Evolutionary conservation across 2,888 invertebrate genomes (phyloP).

Genomic region (Endotricha flammealis): DNA sequence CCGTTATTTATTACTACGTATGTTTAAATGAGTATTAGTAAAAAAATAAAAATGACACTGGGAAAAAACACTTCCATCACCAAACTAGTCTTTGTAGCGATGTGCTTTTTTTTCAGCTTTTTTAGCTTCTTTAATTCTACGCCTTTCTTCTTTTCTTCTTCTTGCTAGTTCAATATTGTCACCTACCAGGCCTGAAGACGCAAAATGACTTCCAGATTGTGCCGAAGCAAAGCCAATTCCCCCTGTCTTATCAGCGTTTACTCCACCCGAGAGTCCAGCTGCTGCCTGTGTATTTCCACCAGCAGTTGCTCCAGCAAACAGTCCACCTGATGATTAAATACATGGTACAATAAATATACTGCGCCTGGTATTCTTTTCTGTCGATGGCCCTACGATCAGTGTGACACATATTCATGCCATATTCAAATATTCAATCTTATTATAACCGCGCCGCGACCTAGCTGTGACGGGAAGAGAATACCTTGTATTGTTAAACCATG

Average conservation of each 20-base stretch:
- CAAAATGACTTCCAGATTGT: constrained; percentile 49
- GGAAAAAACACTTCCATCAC: constrained; percentile 11
- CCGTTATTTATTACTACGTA: constrained; percentile 4
- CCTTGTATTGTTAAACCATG: no score
- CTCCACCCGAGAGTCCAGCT: constrained; percentile 72
- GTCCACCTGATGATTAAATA: no score
- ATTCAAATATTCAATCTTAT: no score
- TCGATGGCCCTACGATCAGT: no score
- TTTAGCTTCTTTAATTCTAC: constrained; percentile 29
- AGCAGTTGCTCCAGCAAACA: constrained; percentile 80
- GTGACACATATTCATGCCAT: no score
- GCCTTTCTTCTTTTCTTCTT: constrained; percentile 45
- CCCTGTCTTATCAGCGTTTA: constrained; percentile 47
- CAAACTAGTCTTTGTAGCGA: constrained; percentile 19
- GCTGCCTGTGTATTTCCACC: constrained; percentile 73
- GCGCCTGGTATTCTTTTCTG: no score
- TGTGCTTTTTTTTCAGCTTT: constrained; percentile 24
- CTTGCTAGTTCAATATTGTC: constrained; percentile 33
- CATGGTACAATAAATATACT: no score
- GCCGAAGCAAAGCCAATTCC: constrained; percentile 63
- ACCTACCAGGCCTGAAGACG: constrained; percentile 59
- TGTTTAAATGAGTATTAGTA: constrained; percentile 13
- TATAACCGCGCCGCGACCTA: no score
- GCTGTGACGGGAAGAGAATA: no score
- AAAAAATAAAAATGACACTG: constrained; percentile 5